Conservation (phyloP, 2,797 vertebrate genomes). For the Percopsis omiscomaycus region DNA sequence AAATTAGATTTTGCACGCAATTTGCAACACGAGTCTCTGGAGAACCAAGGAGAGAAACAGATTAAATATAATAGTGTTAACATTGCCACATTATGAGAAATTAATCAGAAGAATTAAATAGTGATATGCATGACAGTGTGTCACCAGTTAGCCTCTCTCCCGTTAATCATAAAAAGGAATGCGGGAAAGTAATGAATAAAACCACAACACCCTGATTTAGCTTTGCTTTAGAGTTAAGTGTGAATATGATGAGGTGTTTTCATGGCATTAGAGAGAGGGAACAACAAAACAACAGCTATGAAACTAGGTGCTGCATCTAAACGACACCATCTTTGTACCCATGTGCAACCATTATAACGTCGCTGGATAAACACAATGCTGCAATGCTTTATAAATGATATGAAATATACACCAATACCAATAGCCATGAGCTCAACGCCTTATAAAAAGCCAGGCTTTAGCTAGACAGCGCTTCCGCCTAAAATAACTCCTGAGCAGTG, state of each 20-base stretch:
- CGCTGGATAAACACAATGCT: too few species aligned
- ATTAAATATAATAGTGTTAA: not conserved
- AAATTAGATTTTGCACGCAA: conserved; percentile 2
- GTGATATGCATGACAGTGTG: not conserved
- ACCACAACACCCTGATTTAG: not conserved
- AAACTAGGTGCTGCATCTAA: too few species aligned
- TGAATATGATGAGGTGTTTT: too few species aligned
- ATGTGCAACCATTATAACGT: too few species aligned
- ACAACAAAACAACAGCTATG: too few species aligned
- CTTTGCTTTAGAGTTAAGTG: not conserved
- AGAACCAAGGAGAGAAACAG: not conserved
- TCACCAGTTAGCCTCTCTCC: not conserved
- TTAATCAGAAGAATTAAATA: conserved; percentile 1
- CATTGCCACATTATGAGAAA: not conserved
- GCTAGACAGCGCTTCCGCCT: not conserved
- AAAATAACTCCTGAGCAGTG: conserved; percentile 4
- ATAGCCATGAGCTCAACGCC: not conserved
- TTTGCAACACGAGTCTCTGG: not conserved
- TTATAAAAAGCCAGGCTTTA: not conserved
- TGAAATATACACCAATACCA: not conserved
- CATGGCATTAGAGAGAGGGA: too few species aligned
- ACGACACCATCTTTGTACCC: too few species aligned
- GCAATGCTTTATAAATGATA: not conserved
- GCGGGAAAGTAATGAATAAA: not conserved
- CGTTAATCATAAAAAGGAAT: not conserved